These are phyloP conservation scores for Ceratothoa steindachneri DNA, from an alignment of 2,888 invertebrate genomes.

Conservation along the genomic window DNA sequence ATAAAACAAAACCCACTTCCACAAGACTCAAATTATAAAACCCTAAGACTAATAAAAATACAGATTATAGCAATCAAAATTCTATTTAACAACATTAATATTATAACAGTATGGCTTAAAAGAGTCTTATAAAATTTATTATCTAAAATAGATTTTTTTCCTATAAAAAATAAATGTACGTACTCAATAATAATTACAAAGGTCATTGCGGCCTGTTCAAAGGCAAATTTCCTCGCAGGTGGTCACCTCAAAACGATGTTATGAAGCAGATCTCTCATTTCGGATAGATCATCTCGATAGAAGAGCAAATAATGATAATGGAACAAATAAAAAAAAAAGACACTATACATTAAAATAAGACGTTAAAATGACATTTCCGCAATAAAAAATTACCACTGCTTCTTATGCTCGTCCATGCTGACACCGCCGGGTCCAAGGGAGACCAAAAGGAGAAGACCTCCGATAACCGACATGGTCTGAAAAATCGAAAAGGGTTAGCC, in stretches of 20 bases:
- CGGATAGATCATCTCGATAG: too few relatives aligned
- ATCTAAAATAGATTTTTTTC: background rate
- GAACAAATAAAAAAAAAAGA: background rate
- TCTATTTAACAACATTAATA: background rate
- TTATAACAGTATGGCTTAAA: background rate
- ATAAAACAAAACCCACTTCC: background rate
- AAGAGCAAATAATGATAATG: too few relatives aligned
- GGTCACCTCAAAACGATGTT: too few relatives aligned
- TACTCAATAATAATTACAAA: background rate
- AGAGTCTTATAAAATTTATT: background rate
- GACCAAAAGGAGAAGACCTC: conserved; percentile 96
- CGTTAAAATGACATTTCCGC: too few relatives aligned
- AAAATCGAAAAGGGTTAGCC: conserved; percentile 59
- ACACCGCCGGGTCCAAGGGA: conserved; percentile 97
- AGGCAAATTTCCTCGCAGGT: too few relatives aligned
- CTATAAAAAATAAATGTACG: background rate
- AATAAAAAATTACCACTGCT: conserved; percentile 71
- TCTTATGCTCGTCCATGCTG: conserved; percentile 99
- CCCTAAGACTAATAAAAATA: background rate
- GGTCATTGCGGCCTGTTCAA: too few relatives aligned
- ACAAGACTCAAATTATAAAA: background rate
- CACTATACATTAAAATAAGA: background rate
- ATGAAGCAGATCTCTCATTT: too few relatives aligned
- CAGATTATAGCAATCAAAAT: background rate
- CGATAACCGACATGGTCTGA: conserved; percentile 96